Evolutionary conservation across 1,140 invertebrate species (phyloP), one percentile per base, ranked within the genome.

Genomic region (Bemisia tabaci): DNA sequence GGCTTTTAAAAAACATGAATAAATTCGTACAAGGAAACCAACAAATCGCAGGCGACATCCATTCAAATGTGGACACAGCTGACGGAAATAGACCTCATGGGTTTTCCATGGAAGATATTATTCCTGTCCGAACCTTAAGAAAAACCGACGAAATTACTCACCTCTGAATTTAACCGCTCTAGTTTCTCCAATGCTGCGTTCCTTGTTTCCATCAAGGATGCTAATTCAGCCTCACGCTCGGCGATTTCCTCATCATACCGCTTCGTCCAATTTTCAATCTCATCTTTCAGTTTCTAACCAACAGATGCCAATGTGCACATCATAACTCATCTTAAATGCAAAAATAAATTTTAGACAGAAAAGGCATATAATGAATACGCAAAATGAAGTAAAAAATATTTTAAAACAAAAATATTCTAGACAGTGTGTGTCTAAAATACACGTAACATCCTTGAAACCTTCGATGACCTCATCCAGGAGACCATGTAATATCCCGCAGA

Each of bases 271-370:
- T 63, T 59, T 26, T 68, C 62, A 0, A 68, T 59, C 63, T 66
- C 64, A 72, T 68, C 59, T 27, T 68, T 59, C 59, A 68, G 58
- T 33, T 68, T 61, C 68, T 68, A 12, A 22, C 33, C 65, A 21
- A 87, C 79, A 11, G 84, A 85, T 48, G 17, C 17, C 17, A 48
- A 48, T 9, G 33, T 9, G 17, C n/a, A n/a, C n/a, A n/a, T n/a
- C n/a, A n/a, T n/a, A n/a, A n/a, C n/a, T n/a, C n/a, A n/a, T n/a
- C n/a, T 48, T 48, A 48, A 48, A 48, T 17, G 5, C 5, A 48
- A 17, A 48, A 48, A 48, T 48, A 48, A 48, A 48, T 48, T 17
- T 48, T 48, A 17, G 33, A 9, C 33, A 48, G 33, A 48, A 5
- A 17, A 17, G 33, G 17, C 33, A 48, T 9, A 17, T 9, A 48